Evolutionary conservation across 2,797 vertebrate species (phyloP).

Genomic region (Chloroceryle amazona): DNA sequence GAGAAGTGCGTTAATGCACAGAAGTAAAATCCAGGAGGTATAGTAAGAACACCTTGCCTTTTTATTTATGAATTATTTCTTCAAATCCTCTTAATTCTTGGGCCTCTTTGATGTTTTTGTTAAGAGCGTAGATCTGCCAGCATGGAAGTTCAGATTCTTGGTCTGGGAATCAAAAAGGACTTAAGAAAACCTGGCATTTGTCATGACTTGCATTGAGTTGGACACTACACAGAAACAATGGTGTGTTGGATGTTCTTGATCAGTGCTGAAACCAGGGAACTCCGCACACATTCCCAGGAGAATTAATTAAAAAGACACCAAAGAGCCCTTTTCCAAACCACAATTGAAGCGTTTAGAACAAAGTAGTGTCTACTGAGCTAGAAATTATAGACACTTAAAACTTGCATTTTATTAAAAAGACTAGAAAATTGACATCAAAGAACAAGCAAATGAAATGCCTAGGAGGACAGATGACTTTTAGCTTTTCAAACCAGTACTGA

Average conservation of each 20-base stretch:
- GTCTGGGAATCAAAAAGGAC: not conserved
- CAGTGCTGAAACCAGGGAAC: not conserved
- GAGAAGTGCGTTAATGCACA: not conserved
- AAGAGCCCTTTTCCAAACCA: conserved; percentile 6
- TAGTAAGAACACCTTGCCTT: not conserved
- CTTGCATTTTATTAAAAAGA: conserved; percentile 10
- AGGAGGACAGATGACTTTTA: not conserved
- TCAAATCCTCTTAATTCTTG: not conserved
- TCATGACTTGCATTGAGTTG: not conserved
- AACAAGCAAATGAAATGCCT: not conserved
- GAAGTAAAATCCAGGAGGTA: not conserved
- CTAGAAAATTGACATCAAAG: conserved; percentile 46
- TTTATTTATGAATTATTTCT: not conserved
- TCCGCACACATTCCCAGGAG: not conserved
- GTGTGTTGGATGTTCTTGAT: not conserved
- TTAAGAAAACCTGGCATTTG: not conserved
- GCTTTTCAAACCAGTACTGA: not conserved
- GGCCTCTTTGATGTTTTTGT: not conserved
- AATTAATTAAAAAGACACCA: not conserved
- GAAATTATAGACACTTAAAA: not conserved
- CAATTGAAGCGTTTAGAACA: conserved; percentile 9
- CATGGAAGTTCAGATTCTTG: not conserved
- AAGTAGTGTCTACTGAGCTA: not conserved
- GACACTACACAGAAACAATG: not conserved
- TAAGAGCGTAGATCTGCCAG: not conserved